Evolutionary conservation across 2,888 invertebrate species (phyloP).

Genomic region (Elegia similella): DNA sequence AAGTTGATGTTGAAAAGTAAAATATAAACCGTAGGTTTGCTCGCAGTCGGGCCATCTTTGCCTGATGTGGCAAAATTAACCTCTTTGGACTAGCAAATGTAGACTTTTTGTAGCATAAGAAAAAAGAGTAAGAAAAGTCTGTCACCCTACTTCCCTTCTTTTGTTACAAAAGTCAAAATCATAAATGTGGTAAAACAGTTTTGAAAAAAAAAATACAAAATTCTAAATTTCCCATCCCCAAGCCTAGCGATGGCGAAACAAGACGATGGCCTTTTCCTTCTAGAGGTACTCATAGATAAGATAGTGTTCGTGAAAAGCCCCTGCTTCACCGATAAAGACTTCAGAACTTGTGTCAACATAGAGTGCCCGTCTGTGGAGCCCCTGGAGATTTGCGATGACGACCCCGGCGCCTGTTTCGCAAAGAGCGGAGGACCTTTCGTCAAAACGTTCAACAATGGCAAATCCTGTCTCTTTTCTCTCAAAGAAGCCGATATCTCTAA

Average conservation of each 20-base stretch:
- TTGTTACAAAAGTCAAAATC: slow-evolving; percentile 48
- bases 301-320: slow-evolving; percentile 63
- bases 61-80: too few species aligned
- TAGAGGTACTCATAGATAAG: slow-evolving; percentile 84
- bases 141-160: slow-evolving; percentile 28
- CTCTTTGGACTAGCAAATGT: background rate
- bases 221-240: slow-evolving; percentile 59
- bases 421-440: slow-evolving; percentile 63
- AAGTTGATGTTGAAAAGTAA: too few species aligned
- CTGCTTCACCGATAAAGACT: slow-evolving; percentile 68
- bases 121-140: background rate
- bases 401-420: slow-evolving; percentile 61
- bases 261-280: slow-evolving; percentile 82
- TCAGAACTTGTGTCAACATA: slow-evolving; percentile 83
- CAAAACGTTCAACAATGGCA: slow-evolving; percentile 82
- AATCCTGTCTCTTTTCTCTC: slow-evolving; percentile 86
- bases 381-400: slow-evolving; percentile 83
- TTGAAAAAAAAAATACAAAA: slow-evolving; percentile 34
- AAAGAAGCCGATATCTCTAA: slow-evolving; percentile 76
- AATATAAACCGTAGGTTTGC: too few species aligned
- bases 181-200: slow-evolving; percentile 31
- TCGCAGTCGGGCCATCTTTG: too few species aligned
- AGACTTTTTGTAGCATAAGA: slow-evolving; percentile 3
- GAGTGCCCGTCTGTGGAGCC: slow-evolving; percentile 81
- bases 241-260: slow-evolving; percentile 59